Evolutionary conservation across 2,113 vertebrate species (phyloP).

Genomic region (Theristicus caerulescens): DNA sequence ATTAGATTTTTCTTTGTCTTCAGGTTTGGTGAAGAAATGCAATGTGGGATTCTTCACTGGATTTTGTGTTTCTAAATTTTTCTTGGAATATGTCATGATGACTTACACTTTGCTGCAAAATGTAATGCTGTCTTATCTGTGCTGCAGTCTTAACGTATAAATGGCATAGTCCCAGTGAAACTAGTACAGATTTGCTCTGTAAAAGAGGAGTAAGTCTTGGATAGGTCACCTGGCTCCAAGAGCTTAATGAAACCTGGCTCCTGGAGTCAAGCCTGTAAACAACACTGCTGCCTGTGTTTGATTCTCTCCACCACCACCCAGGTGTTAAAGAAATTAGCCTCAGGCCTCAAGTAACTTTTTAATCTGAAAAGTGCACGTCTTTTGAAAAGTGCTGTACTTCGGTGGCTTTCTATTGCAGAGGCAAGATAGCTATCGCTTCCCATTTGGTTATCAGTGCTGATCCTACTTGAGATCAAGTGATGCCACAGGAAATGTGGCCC

Average conservation of each 20-base stretch:
- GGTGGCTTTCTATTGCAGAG: not conserved
- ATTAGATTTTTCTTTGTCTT: not conserved
- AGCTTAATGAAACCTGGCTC: not conserved
- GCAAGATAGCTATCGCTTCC: not conserved
- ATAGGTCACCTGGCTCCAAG: not conserved
- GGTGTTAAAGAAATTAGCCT: not conserved
- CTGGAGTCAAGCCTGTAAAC: not conserved
- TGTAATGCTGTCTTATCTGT: not conserved
- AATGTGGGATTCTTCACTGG: not conserved
- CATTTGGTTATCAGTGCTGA: not conserved
- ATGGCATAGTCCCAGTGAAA: not conserved
- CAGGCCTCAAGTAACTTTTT: not conserved
- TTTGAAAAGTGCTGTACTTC: not conserved
- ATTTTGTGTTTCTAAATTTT: not conserved
- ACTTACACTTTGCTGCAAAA: not conserved
- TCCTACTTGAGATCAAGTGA: not conserved
- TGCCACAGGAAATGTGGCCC: not conserved
- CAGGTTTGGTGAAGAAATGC: not conserved
- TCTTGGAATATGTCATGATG: not conserved
- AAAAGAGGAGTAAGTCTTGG: not conserved
- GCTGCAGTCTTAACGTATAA: not conserved
- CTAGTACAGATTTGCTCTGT: not conserved
- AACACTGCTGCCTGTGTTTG: not conserved
- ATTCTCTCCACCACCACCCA: not conserved
- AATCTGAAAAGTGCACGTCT: not conserved